A percentile compares a stretch with the other conserved stretches of the same genome.
phyloP scores from a whole-genome alignment of 2,888 invertebrate species.

The Nemotelus nigrinus region DNA sequence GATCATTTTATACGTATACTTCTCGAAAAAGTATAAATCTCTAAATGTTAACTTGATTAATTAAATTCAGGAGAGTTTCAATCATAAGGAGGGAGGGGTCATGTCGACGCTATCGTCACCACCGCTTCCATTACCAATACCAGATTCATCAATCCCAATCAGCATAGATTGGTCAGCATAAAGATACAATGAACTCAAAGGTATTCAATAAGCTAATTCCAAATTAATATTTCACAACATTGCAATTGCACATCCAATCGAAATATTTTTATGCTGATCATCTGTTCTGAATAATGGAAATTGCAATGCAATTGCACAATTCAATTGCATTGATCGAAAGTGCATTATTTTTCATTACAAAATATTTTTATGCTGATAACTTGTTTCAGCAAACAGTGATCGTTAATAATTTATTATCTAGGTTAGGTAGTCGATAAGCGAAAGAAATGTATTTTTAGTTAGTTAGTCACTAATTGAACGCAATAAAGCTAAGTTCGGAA shows the following conservation, averaged over 20 bases:
- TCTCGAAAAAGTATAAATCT: constrained; percentile 15
- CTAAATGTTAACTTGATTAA: constrained; percentile 1
- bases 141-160: neutral
- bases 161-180: neutral
- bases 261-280: too few relatives aligned
- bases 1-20: constrained; percentile 11
- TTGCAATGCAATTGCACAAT: too few relatives aligned
- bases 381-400: too few relatives aligned
- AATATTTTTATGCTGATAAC: too few relatives aligned
- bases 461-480: too few relatives aligned
- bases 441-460: too few relatives aligned
- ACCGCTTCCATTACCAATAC: neutral
- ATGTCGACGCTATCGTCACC: constrained; percentile 10
- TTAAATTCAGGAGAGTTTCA: constrained; percentile 42
- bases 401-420: too few relatives aligned
- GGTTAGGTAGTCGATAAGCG: too few relatives aligned
- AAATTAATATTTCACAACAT: neutral
- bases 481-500: too few relatives aligned
- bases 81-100: constrained; percentile 36
- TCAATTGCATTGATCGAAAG: too few relatives aligned
- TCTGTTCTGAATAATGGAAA: too few relatives aligned
- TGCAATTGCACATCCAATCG: neutral
- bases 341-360: too few relatives aligned
- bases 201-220: neutral
- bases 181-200: neutral